These are phyloP conservation scores for Phodopus roborovskii DNA, from an alignment of 2,113 vertebrate genomes.

Conservation along the genomic window DNA sequence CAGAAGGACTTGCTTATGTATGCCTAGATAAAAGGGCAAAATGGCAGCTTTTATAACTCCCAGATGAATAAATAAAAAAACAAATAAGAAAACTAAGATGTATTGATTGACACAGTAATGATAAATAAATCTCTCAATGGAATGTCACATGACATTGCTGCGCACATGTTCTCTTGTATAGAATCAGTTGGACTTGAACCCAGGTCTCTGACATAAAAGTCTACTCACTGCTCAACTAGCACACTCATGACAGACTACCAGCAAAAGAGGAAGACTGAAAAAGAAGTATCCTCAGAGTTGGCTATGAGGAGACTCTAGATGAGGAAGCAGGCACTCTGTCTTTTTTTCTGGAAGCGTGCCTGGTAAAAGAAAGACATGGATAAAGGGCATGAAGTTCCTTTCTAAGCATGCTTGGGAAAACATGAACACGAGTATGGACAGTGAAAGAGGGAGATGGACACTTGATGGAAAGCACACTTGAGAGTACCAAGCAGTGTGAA, in stretches of 20 bases:
- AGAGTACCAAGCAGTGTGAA: not conserved
- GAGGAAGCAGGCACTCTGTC: not conserved
- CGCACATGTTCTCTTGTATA: fast-evolving
- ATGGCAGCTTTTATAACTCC: not conserved
- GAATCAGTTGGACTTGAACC: not conserved
- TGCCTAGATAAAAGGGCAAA: fast-evolving
- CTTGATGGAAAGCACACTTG: not conserved
- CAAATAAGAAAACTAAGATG: not conserved
- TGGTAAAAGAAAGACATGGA: not conserved
- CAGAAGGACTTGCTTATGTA: not conserved
- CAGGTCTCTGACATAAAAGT: fast-evolving
- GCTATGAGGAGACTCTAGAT: not conserved
- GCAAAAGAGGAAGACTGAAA: not conserved
- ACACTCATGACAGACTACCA: not conserved
- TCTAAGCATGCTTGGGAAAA: no score
- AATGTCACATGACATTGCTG: not conserved
- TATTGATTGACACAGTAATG: fast-evolving
- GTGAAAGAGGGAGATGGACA: not conserved
- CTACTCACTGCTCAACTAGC: not conserved
- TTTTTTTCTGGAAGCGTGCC: not conserved
- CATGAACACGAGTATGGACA: no score
- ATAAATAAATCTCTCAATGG: not conserved
- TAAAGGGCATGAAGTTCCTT: no score
- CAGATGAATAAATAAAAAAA: not conserved
- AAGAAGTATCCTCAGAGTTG: not conserved